Base-by-base conservation (phyloP, 2,888 invertebrate species). In the Microctonus hyperodae region DNA sequence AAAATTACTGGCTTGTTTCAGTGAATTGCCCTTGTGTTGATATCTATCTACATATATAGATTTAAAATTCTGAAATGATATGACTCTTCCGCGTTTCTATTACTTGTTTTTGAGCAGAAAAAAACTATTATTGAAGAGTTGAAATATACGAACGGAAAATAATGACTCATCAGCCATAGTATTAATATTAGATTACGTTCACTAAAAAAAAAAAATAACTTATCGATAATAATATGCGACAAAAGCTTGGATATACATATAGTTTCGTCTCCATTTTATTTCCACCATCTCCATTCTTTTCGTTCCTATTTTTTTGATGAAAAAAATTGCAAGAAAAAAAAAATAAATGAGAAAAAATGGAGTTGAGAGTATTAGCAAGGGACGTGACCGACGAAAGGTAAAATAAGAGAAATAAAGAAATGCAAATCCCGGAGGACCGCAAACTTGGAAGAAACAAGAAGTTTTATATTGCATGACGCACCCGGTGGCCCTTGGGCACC, bases 341-440 rank as follows among this genome's bases (percentile, higher is more conserved):
- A 7, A 44, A 35, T 9, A 53, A 28, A 63, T 22, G 28, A 65
- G 60, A 50, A 60, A 31, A 50, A 50, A 51, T 37, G 28, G n/a
- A 35, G 35, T 33, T 50, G 33, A 64, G 28, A 64, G 57, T 40
- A 64, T 64, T 59, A 31, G 44, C 55, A 50, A 37, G 51, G 61
- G 58, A 62, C 25, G 35, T 3, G 13, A 20, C 59, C n/a, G 51
- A 20, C 25, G 3, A 37, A 69, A 68, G 57, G 70, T 69, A 64
- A 70, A 71, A 70, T 68, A 65, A 68, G 59, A 70, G 35, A 55
- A 70, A 67, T 71, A 72, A 73, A 74, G 70, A 74, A 72, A 75
- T 75, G 73, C 74, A 75, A 77, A 74, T 77, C 77, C 74, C 70
- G 57, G 35, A 68, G 69, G 73, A 70, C 66, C 59, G 57, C 64